These are phyloP conservation scores for Leptura quadrifasciata DNA, from an alignment of 2,888 invertebrate genomes.

Conservation along the genomic window DNA sequence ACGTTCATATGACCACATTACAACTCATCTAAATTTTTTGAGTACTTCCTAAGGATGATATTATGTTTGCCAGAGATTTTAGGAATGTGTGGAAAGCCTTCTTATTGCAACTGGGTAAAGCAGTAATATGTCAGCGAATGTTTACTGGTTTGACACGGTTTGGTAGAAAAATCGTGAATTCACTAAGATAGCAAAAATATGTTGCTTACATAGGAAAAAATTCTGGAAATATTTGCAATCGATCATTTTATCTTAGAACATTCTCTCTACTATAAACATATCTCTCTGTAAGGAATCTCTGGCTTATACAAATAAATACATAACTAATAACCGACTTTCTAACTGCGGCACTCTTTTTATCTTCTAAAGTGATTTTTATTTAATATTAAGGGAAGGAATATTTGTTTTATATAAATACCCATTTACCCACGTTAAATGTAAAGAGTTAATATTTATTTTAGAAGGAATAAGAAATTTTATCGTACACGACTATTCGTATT, in stretches of 20 bases:
- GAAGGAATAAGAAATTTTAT: conserved; percentile 40
- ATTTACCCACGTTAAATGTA: conserved; percentile 19
- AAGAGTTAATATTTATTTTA: conserved; percentile 40
- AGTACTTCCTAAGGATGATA: conserved; percentile 19
- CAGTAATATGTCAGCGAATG: conserved; percentile 17
- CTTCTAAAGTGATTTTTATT: conserved; percentile 28
- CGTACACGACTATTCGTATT: conserved; percentile 18
- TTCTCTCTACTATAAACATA: background rate
- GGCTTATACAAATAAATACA: conserved; percentile 20
- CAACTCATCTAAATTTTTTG: background rate
- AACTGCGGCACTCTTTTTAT: conserved; percentile 28
- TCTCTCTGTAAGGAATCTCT: background rate
- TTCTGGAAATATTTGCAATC: background rate
- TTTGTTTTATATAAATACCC: conserved; percentile 29
- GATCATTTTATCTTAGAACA: background rate
- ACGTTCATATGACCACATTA: no score
- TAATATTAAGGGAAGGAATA: conserved; percentile 22
- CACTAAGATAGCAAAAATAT: background rate
- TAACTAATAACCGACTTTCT: conserved; percentile 20
- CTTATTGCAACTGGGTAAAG: conserved; percentile 21
- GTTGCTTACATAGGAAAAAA: background rate
- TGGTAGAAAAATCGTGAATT: background rate
- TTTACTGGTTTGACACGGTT: background rate
- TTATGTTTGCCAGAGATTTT: conserved; percentile 24
- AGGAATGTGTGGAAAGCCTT: conserved; percentile 19